These are phyloP conservation scores for Pseudopleuronectes americanus DNA, from an alignment of 2,797 vertebrate species.

Conservation along the genomic window DNA sequence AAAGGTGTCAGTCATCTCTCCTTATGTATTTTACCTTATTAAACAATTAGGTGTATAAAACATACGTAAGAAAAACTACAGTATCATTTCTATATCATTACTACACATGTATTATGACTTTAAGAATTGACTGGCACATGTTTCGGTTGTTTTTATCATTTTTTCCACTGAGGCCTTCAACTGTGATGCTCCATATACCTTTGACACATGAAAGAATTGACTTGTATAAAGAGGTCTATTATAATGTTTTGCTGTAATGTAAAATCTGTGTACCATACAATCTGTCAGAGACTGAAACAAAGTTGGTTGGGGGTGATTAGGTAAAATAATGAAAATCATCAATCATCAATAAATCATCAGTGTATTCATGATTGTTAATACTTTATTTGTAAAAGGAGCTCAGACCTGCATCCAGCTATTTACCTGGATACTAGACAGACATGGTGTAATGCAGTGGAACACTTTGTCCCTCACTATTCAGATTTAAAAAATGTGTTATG, in stretches of 20 bases:
- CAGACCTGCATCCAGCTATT: not conserved
- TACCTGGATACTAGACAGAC: not conserved
- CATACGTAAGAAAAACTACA: not conserved
- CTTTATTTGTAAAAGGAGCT: slow-evolving; percentile 4
- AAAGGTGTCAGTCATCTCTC: not conserved
- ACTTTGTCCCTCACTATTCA: not conserved
- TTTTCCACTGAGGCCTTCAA: not conserved
- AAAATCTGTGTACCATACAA: slow-evolving; percentile 8
- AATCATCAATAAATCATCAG: slow-evolving; percentile 38
- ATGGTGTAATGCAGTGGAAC: not conserved
- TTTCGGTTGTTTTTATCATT: slow-evolving; percentile 16
- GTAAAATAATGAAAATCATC: not conserved
- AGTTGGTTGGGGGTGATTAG: not conserved
- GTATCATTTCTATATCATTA: slow-evolving; percentile 31
- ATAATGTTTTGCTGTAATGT: slow-evolving; percentile 10
- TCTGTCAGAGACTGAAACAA: not conserved
- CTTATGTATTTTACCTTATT: slow-evolving; percentile 9
- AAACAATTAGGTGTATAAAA: slow-evolving; percentile 5
- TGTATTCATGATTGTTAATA: slow-evolving; percentile 20
- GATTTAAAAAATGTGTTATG: too few species aligned
- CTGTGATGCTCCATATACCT: not conserved
- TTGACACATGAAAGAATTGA: not conserved
- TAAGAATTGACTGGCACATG: not conserved
- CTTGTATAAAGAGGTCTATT: not conserved
- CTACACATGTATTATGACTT: not conserved